Percentiles rank a stretch among this genome's conserved stretches.
Conservation (phyloP, 2,888 invertebrate genomes). For the Parnassius orleans region DNA sequence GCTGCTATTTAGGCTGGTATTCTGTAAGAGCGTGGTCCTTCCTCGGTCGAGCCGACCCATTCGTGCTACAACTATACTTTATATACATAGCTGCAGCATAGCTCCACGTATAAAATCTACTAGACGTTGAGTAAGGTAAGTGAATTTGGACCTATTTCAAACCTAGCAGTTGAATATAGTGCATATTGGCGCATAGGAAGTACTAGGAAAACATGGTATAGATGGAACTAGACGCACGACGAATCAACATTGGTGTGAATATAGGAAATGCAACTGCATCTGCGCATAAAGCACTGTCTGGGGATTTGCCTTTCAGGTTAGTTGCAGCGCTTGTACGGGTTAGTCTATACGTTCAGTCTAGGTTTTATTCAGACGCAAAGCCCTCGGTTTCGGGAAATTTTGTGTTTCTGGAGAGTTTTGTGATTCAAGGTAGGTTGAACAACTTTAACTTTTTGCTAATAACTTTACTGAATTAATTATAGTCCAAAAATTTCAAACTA, state of each 20-base stretch:
- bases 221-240: conserved; percentile 29
- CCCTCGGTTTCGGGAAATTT: neutral
- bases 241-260: conserved; percentile 31
- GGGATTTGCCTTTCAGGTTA: conserved; percentile 18
- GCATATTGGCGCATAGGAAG: conserved; percentile 36
- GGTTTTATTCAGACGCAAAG: neutral
- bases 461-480: no score
- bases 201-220: conserved; percentile 39
- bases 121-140: conserved; percentile 2
- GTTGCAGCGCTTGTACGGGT: conserved; percentile 14
- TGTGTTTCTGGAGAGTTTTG: neutral
- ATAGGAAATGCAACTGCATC: conserved; percentile 39
- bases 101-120: no score
- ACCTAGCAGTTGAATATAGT: conserved; percentile 26
- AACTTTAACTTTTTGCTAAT: no score
- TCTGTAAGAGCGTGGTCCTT: no score
- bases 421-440: conserved; percentile 5
- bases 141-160: conserved; percentile 17
- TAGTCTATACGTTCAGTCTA: conserved; percentile 10
- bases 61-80: no score
- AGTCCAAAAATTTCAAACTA: no score
- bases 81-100: no score
- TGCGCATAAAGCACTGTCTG: conserved; percentile 32
- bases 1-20: no score
- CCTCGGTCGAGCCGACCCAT: no score